Percentiles rank a stretch among this genome's conserved stretches.
Conservation (phyloP, 2,113 vertebrate species). For the Corapipo altera region DNA sequence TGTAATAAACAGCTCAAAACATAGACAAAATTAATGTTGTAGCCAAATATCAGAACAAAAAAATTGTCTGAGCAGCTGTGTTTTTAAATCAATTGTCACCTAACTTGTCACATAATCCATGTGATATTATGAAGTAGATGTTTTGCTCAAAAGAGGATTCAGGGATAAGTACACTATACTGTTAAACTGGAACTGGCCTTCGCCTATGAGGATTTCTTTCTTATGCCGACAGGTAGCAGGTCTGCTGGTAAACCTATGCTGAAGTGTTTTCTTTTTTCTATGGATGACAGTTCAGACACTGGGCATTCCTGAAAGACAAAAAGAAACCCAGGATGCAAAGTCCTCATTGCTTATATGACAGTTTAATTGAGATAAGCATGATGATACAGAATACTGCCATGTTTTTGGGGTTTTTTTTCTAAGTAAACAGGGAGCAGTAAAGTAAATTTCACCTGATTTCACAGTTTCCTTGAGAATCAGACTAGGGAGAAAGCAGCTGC, state of each 20-base stretch:
- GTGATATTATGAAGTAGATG: background rate
- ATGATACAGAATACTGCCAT: background rate
- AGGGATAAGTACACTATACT: background rate
- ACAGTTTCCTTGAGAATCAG: background rate
- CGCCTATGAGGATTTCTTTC: background rate
- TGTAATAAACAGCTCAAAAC: constrained; percentile 4
- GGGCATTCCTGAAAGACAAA: background rate
- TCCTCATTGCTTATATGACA: background rate
- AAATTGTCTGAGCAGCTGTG: background rate
- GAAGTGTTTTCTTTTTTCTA: background rate
- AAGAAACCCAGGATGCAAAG: background rate
- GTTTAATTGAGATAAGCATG: background rate
- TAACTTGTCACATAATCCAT: constrained; percentile 9
- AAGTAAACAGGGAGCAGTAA: background rate
- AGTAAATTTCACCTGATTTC: background rate
- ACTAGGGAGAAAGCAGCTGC: background rate
- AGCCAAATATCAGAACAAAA: constrained; percentile 21
- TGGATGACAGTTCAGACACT: background rate
- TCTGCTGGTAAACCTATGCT: background rate
- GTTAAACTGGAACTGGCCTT: background rate
- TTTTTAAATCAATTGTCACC: constrained; percentile 23
- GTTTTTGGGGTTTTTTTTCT: background rate
- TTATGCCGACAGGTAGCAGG: background rate
- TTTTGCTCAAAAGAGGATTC: background rate
- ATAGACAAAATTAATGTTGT: constrained; percentile 42